A percentile compares a stretch with the other conserved stretches of the same genome.
These are phyloP conservation scores for Rhea americana DNA, from an alignment of 2,113 vertebrate genomes.

Conservation along the genomic window DNA sequence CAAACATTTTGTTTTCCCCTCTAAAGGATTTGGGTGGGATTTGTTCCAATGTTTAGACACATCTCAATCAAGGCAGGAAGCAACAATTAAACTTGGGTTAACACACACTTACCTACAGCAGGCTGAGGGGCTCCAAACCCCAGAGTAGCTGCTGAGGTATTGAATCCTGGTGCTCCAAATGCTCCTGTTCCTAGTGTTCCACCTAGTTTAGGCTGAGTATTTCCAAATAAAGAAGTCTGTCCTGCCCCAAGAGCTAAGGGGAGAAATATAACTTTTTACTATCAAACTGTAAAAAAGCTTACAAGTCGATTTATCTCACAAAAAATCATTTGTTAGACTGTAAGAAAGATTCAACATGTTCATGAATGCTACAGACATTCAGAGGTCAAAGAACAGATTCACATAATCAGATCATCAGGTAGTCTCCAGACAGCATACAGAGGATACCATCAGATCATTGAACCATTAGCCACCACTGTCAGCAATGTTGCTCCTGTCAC, in stretches of 20 bases:
- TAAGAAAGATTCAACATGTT: not conserved
- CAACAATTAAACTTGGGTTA: rapidly evolving
- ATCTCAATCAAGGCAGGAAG: not conserved
- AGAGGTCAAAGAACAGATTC: not conserved
- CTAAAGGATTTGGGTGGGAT: too few species aligned
- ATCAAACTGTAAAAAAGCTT: rapidly evolving
- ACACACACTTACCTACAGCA: constrained; percentile 83
- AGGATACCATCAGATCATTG: not conserved
- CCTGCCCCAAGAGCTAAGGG: constrained; percentile 84
- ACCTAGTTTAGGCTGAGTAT: constrained; percentile 88
- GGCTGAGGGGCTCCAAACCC: constrained; percentile 90
- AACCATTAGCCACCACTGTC: not conserved
- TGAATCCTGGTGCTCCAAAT: constrained; percentile 86
- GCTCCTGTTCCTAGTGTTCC: constrained; percentile 85
- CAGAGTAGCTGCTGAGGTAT: constrained; percentile 77
- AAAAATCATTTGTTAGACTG: rapidly evolving
- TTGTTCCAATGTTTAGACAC: not conserved
- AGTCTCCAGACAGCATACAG: not conserved
- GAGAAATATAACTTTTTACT: not conserved
- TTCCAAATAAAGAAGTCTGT: constrained; percentile 89
- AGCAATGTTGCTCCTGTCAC: not conserved
- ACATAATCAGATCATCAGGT: rapidly evolving
- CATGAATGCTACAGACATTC: not conserved
- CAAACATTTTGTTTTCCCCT: rapidly evolving
- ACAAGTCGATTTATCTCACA: not conserved